A percentile compares a stretch with the other conserved stretches of the same genome.
These are phyloP conservation scores for Bruchidius siliquastri DNA, from an alignment of 2,888 invertebrate species.

Conservation along the genomic window DNA sequence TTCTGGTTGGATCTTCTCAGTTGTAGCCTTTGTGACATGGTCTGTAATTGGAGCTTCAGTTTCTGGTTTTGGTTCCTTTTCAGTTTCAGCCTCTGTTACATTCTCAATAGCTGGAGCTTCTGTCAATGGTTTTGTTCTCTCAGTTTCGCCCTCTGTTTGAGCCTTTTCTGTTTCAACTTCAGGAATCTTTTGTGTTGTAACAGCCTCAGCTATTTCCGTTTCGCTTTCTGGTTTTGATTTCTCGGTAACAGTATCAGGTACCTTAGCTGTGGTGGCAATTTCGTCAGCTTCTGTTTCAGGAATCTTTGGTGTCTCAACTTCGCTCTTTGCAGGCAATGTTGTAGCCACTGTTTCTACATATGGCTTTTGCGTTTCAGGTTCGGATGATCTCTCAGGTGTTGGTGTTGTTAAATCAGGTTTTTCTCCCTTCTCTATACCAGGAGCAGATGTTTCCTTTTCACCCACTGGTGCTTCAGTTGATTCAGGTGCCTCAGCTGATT, in stretches of 20 bases:
- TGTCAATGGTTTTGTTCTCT: constrained; percentile 8
- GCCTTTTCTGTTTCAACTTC: constrained; percentile 9
- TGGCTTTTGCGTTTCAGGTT: constrained; percentile 1
- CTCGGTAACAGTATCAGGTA: no score
- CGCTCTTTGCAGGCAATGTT: constrained; percentile 8
- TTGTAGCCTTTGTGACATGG: constrained; percentile 3
- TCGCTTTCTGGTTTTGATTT: neutral
- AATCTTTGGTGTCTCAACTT: constrained; percentile 9
- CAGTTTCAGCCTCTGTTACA: constrained; percentile 16
- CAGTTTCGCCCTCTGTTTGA: constrained; percentile 6
- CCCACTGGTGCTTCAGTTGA: constrained; percentile 1
- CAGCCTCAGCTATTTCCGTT: constrained; percentile 9
- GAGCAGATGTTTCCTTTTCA: constrained; percentile 1
- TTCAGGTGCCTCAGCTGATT: neutral
- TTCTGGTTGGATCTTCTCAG: constrained; percentile 1
- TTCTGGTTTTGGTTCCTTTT: constrained; percentile 8
- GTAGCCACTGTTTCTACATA: neutral
- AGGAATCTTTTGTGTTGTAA: constrained; percentile 2
- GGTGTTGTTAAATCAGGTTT: constrained; percentile 8
- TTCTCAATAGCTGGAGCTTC: constrained; percentile 12
- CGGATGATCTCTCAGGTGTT: constrained; percentile 8
- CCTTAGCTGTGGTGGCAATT: constrained; percentile 2
- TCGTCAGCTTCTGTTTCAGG: constrained; percentile 14
- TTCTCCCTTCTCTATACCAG: constrained; percentile 8
- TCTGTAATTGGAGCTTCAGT: constrained; percentile 2